Conservation (phyloP, 1,140 invertebrate species). For the Lasioglossum baleicum region DNA sequence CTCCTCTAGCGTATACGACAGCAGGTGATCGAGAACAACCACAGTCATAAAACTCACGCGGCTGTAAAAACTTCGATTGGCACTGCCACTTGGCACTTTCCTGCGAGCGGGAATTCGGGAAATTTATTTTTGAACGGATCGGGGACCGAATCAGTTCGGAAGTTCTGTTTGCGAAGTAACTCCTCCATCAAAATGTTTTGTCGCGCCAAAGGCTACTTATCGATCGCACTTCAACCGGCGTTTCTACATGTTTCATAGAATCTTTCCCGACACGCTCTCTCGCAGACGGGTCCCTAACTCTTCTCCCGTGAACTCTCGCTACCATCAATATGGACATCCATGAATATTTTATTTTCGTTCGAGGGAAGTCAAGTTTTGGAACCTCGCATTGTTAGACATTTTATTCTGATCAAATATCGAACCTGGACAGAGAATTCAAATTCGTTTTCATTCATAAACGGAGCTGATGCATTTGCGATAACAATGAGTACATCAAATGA, state of each 20-base stretch:
- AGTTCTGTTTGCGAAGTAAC: constrained; percentile 33
- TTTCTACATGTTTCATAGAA: not conserved
- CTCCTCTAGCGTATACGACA: not conserved
- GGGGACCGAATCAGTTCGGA: not conserved
- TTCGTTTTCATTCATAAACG: not conserved
- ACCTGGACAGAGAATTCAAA: not conserved
- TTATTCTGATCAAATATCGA: not conserved
- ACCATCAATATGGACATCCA: too few relatives aligned
- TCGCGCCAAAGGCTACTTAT: constrained; percentile 6
- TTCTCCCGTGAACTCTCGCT: not conserved
- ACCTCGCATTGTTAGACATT: not conserved
- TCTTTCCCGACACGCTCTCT: not conserved
- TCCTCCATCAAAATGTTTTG: constrained; percentile 35
- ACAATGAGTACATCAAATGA: too few relatives aligned
- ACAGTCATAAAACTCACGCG: constrained; percentile 38
- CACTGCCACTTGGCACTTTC: not conserved
- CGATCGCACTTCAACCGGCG: not conserved
- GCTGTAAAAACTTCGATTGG: constrained; percentile 37
- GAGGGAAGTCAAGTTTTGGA: not conserved
- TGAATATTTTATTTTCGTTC: too few relatives aligned
- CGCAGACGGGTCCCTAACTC: not conserved
- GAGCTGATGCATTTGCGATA: too few relatives aligned
- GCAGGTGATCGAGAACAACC: constrained; percentile 14
- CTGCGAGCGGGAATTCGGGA: constrained; percentile 16
- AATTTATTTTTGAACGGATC: constrained; percentile 33